These are phyloP conservation scores for Drosophila diplacantha DNA, from an alignment of 2,888 invertebrate genomes.

Conservation along the genomic window DNA sequence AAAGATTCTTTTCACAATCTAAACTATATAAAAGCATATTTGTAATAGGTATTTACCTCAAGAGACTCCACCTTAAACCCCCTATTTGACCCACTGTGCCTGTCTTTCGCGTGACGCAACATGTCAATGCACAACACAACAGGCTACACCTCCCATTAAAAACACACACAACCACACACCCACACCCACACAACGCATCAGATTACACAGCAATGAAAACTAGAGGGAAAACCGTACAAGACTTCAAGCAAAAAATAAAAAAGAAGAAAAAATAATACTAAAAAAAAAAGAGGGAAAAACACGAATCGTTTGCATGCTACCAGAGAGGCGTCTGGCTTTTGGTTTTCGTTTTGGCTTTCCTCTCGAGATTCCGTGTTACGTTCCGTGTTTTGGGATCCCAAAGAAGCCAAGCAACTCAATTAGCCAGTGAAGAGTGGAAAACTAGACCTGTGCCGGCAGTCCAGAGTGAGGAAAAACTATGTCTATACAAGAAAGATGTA, in stretches of 20 bases:
- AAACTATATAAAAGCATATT: too few species aligned
- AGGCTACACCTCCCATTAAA: constrained; percentile 2
- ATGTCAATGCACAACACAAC: constrained; percentile 31
- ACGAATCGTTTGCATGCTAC: constrained; percentile 53
- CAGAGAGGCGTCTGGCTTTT: constrained; percentile 37
- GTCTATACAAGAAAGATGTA: not conserved
- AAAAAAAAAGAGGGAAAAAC: constrained; percentile 20
- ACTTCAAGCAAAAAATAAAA: constrained; percentile 21
- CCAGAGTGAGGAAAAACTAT: not conserved
- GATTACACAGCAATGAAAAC: constrained; percentile 57
- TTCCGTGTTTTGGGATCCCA: constrained; percentile 4
- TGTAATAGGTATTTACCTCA: too few species aligned
- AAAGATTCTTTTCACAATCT: too few species aligned
- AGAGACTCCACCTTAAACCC: too few species aligned
- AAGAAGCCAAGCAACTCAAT: constrained; percentile 72
- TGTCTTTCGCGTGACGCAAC: constrained; percentile 40
- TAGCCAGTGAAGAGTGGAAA: constrained; percentile 49
- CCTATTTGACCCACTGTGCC: constrained; percentile 21
- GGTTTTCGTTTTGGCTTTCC: constrained; percentile 19
- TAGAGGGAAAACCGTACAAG: constrained; percentile 61
- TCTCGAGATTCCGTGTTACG: constrained; percentile 19
- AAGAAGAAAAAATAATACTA: not conserved
- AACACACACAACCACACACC: constrained; percentile 19
- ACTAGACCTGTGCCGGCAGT: constrained; percentile 18
- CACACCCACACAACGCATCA: constrained; percentile 44